phyloP scores from a whole-genome alignment of 92 coral and sea anemone species.

The Virgularia gustaviana region DNA sequence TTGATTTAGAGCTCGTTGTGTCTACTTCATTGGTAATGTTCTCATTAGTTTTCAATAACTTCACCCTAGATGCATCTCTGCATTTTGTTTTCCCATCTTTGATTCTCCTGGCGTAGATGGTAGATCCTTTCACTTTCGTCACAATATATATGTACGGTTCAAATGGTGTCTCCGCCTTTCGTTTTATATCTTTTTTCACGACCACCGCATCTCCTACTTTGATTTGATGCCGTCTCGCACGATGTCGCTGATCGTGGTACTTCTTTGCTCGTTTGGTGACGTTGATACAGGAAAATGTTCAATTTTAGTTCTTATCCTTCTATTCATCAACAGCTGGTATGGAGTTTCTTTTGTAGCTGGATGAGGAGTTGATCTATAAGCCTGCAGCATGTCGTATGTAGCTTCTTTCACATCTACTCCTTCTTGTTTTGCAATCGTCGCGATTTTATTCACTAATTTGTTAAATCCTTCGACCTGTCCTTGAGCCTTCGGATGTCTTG shows the following conservation, averaged over 20 bases:
- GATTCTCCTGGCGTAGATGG: conserved; percentile 52
- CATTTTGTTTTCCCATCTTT: conserved; percentile 45
- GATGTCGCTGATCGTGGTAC: conserved; percentile 52
- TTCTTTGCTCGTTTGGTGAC: conserved; percentile 27
- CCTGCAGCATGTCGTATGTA: conserved; percentile 57
- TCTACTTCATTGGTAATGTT: conserved; percentile 14
- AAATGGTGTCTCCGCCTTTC: conserved; percentile 43
- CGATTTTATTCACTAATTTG: conserved; percentile 40
- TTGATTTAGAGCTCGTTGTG: not conserved
- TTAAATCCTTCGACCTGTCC: conserved; percentile 17
- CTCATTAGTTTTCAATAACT: conserved; percentile 28
- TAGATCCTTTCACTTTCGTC: conserved; percentile 51
- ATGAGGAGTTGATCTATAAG: conserved; percentile 53
- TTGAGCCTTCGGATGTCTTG: conserved; percentile 30
- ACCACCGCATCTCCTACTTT: conserved; percentile 16
- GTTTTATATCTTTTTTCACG: conserved; percentile 32
- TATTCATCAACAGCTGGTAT: conserved; percentile 47
- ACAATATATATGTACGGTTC: conserved; percentile 54
- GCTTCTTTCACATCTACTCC: conserved; percentile 46
- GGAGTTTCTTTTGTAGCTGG: conserved; percentile 54
- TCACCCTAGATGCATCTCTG: conserved; percentile 45
- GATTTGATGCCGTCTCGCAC: conserved; percentile 37
- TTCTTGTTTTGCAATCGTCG: conserved; percentile 48
- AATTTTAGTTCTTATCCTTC: conserved; percentile 42
- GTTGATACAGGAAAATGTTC: conserved; percentile 59